These are phyloP conservation scores for Anhinga rufa DNA, from an alignment of 2,113 vertebrate species.

Conservation along the genomic window DNA sequence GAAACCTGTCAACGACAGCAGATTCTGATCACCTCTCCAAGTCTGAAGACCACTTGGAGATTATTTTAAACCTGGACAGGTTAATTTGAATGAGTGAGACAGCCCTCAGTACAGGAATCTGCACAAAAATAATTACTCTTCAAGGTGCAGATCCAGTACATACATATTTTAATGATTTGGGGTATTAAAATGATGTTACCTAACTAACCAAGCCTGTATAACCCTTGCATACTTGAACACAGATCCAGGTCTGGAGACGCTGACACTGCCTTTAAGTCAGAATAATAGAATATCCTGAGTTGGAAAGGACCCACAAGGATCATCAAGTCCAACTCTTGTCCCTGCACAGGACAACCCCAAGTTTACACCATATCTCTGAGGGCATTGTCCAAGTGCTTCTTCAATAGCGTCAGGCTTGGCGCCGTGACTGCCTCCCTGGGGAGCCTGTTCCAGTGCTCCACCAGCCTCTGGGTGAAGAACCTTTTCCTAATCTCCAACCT, in stretches of 20 bases:
- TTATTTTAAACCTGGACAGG: background rate
- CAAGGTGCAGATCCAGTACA: background rate
- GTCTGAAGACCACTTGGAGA: background rate
- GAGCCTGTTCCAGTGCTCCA: no score
- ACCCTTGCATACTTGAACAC: background rate
- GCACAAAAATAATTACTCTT: background rate
- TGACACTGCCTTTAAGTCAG: background rate
- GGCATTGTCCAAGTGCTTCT: no score
- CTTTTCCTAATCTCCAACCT: no score
- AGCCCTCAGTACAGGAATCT: background rate
- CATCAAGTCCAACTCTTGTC: no score
- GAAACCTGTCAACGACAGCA: background rate
- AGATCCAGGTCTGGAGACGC: background rate
- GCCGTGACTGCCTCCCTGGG: no score
- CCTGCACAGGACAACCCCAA: no score
- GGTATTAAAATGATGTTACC: background rate
- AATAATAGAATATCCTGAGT: no score
- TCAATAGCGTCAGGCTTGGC: no score
- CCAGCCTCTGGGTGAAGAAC: no score
- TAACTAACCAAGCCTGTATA: background rate
- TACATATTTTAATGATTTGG: background rate
- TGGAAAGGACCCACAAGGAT: no score
- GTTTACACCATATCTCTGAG: no score
- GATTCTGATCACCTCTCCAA: background rate
- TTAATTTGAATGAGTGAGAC: background rate